phyloP scores from a whole-genome alignment of 2,797 vertebrate genomes.

The Leucoraja ocellata region DNA sequence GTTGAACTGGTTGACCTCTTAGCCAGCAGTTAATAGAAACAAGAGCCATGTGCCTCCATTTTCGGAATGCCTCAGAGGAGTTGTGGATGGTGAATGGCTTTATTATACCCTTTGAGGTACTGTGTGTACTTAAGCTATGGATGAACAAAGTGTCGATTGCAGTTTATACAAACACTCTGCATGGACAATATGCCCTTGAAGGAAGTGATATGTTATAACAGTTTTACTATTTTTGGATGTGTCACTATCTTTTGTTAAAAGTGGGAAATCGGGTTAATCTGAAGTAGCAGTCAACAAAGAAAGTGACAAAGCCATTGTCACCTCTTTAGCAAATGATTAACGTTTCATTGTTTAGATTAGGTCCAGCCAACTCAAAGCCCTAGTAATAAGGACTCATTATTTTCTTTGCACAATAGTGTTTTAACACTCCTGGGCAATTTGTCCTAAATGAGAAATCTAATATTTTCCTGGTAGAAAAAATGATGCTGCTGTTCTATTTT shows the following conservation, averaged over 20 bases:
- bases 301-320: slow-evolving; percentile 33
- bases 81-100: slow-evolving; percentile 11
- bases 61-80: slow-evolving; percentile 1
- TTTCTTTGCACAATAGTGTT: slow-evolving; percentile 9
- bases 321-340: slow-evolving; percentile 35
- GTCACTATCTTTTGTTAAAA: slow-evolving; percentile 26
- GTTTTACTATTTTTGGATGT: slow-evolving; percentile 15
- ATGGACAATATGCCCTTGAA: slow-evolving; percentile 7
- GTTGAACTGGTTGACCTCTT: slow-evolving; percentile 18
- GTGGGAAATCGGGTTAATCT: slow-evolving; percentile 28
- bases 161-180: slow-evolving; percentile 31
- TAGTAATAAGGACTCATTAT: slow-evolving; percentile 7
- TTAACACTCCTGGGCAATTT: not conserved
- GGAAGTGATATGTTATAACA: not conserved
- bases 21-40: not conserved
- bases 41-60: not conserved
- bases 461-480: not conserved
- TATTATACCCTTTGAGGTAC: not conserved
- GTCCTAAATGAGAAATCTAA: slow-evolving; percentile 4
- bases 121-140: slow-evolving; percentile 14
- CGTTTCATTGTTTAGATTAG: slow-evolving; percentile 36
- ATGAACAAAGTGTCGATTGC: slow-evolving; percentile 40
- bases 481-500: not conserved
- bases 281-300: slow-evolving; percentile 15
- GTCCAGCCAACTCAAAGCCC: not conserved